Base-by-base conservation (phyloP, 2,888 invertebrate species). In the Tiphia femorata region DNA sequence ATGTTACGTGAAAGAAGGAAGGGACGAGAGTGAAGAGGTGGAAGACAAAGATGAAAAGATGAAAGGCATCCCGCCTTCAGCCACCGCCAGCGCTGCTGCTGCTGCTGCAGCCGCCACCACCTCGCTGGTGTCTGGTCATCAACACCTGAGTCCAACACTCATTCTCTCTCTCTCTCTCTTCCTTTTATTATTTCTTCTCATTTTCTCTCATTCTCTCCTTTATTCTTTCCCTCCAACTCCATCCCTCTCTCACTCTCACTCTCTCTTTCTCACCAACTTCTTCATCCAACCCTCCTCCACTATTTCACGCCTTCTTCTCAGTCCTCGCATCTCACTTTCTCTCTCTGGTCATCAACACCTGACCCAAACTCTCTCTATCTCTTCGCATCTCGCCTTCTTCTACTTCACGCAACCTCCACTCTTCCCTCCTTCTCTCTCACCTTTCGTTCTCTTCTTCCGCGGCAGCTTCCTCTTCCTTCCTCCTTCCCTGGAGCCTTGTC, bases 31-130 rank as follows among this genome's bases (percentile, higher is more conserved):
- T 19, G 37, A 37, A 37, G 20, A 59, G 41, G 51, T 46, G 47
- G 35, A 55, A 64, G 68, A 74, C 75, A 73, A 76, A 77, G 78
- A 78, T 76, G 76, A 76, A 75, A 79, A 76, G 79, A 79, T 79
- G 79, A 79, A 79, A 78, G 79, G 79, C 76, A 78, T 79, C 76
- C 78, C 78, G 78, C 73, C 76, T 74, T 73, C 64, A 75, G 77
- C 76, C 72, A 70, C 73, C 72, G 77, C 79, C 75, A 71, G 53
- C 57, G 44, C 42, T 51, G 56, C 59, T 56, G 38, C 56, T 46
- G 51, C 51, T 43, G 50, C 51, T 43, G 35, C 44, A 37, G 40
- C 42, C 35, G 58, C 49, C 43, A 58, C 52, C 61, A 57, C 35
- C 44, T 58, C 38, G 62, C 52, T 55, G 64, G 64, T 66, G 65